A percentile compares a stretch with the other conserved stretches of the same genome.
These are phyloP conservation scores for Lottia scabra DNA, from an alignment of 2,888 invertebrate genomes.

Conservation along the genomic window DNA sequence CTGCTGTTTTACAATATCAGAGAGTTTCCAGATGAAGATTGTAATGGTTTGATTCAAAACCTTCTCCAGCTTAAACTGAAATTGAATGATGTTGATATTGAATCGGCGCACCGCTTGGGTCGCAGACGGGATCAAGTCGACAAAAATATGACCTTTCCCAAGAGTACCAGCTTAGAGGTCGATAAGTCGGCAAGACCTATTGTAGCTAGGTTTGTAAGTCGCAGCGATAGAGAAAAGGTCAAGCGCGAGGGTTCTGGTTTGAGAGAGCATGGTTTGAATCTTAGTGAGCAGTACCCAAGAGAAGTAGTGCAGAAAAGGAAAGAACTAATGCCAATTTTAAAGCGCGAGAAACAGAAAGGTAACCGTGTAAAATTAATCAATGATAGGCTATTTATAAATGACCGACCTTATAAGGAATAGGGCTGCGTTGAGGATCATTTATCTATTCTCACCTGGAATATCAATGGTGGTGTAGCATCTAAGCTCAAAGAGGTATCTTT, in stretches of 20 bases:
- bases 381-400: constrained; percentile 4
- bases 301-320: neutral
- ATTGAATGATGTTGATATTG: too few species aligned
- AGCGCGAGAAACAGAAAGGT: neutral
- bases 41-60: neutral
- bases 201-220: too few species aligned
- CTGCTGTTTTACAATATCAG: neutral
- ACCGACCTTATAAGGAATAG: neutral
- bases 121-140: too few species aligned
- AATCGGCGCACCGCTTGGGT: too few species aligned
- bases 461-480: neutral
- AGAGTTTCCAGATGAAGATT: neutral
- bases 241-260: too few species aligned
- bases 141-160: too few species aligned
- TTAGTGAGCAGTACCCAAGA: neutral
- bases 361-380: neutral
- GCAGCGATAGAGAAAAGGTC: too few species aligned
- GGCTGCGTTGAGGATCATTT: too few species aligned
- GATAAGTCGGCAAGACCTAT: too few species aligned
- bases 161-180: too few species aligned
- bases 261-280: too few species aligned
- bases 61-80: neutral
- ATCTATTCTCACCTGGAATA: neutral
- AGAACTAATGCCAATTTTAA: neutral
- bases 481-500: neutral